These are phyloP conservation scores for Malurus cyaneus DNA, from an alignment of 2,113 vertebrate genomes.

Conservation along the genomic window DNA sequence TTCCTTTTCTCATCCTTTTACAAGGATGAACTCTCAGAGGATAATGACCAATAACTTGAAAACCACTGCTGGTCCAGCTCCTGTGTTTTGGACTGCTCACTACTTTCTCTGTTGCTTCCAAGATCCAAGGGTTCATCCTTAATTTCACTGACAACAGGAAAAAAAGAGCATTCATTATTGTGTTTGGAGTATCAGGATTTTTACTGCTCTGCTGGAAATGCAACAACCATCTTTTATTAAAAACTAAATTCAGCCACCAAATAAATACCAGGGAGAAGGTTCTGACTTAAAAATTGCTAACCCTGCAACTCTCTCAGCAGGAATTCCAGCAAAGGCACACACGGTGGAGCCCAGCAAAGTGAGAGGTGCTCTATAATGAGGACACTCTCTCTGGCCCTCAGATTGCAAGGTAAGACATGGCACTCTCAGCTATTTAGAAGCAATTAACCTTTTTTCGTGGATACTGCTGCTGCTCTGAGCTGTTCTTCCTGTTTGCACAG, in stretches of 20 bases:
- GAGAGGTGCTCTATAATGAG: constrained; percentile 14
- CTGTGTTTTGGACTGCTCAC: neutral
- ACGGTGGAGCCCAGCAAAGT: neutral
- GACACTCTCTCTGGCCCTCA: neutral
- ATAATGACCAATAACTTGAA: neutral
- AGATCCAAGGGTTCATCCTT: neutral
- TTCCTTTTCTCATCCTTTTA: neutral
- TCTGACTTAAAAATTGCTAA: neutral
- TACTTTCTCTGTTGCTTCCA: neutral
- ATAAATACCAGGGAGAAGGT: neutral
- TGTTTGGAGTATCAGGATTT: neutral
- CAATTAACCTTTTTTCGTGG: constrained; percentile 24
- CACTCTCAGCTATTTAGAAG: neutral
- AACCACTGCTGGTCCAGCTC: neutral
- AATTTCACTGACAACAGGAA: neutral
- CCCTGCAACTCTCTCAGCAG: constrained; percentile 5
- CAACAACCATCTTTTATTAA: neutral
- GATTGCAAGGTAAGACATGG: neutral
- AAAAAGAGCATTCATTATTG: neutral
- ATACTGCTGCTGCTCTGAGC: neutral
- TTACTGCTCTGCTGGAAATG: constrained; percentile 8
- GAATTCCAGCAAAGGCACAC: neutral
- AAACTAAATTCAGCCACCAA: neutral
- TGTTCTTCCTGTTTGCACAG: neutral
- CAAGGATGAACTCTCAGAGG: neutral